These are phyloP conservation scores for Silurus asotus DNA, from an alignment of 2,113 vertebrate species.

Conservation along the genomic window DNA sequence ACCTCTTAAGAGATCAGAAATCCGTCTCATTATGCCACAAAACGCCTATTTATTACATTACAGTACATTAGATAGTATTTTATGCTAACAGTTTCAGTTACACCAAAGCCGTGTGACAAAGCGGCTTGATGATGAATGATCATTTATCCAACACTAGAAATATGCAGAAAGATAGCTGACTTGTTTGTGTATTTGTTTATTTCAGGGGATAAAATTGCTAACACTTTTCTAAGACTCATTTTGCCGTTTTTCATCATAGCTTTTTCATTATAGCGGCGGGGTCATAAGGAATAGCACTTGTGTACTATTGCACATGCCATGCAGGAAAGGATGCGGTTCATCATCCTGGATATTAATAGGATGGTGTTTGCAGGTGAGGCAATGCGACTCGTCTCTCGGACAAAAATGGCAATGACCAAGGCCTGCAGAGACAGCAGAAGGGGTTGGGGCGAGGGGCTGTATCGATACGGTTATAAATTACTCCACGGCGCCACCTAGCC, in stretches of 20 bases:
- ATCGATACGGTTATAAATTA: conserved; percentile 82
- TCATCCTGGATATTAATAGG: conserved; percentile 74
- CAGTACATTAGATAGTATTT: neutral
- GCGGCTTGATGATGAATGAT: too few species aligned
- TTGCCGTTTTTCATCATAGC: conserved; percentile 37
- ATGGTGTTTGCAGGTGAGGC: conserved; percentile 72
- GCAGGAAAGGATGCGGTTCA: conserved; percentile 73
- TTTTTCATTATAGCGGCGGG: conserved; percentile 56
- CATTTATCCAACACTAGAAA: too few species aligned
- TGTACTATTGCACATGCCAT: conserved; percentile 67
- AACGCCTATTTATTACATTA: neutral
- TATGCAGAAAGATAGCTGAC: too few species aligned
- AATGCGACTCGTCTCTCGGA: conserved; percentile 76
- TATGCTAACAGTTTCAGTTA: too few species aligned
- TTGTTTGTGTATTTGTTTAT: too few species aligned
- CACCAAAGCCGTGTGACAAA: neutral
- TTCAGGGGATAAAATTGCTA: neutral
- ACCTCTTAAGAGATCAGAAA: neutral
- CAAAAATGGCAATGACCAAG: conserved; percentile 77
- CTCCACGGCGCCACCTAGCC: conserved; percentile 78
- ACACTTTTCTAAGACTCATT: neutral
- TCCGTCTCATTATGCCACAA: neutral
- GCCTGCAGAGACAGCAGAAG: conserved; percentile 70
- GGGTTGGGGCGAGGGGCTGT: conserved; percentile 32
- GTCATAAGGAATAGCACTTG: conserved; percentile 64